Evolutionary conservation across 1,140 invertebrate genomes (phyloP), one percentile per base, ranked within the genome.

Genomic region (Danaus melanippus): DNA sequence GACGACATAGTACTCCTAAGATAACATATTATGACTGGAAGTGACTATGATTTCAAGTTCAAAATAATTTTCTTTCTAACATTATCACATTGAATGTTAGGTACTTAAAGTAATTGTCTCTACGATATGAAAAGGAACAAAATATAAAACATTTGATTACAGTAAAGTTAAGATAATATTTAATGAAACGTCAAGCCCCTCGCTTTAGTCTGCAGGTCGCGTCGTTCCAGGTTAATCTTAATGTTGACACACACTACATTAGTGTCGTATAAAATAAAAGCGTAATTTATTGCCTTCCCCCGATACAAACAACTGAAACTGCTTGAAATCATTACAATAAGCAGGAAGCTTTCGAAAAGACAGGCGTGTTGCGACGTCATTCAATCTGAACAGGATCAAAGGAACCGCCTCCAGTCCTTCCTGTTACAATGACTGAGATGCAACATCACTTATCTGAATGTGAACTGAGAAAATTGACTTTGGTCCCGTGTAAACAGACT

Each of bases 201-300:
- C 66, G 66, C 64, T 60, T 65, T 55, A 56, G 47, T 48, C 21
- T 32, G 21, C 41, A 12, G 10, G 8, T 9, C 48, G 48, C 32
- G 8, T 50, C 21, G 21, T 32, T 32, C 21, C 21, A 32, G 21
- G 6, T 32, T 8, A 32, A 0, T 7, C 21, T 8, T 32, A 53
- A 55, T 46, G 50, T 48, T 53, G 51, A 65, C 52, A 48, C 60
- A 49, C 60, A 56, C 44, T 60, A 58, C 62, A 61, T 53, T 56
- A 61, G 53, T 76, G 75, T 79, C 21, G 74, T 78, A 83, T 67
- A 77, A 71, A 68, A 71, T 76, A 79, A 80, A 89, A 89, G 88
- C 88, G 87, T 89, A 88, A 76, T 84, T 86, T 86, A 84, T 87
- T 88, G 88, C 88, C 86, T 89, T 89, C 87, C 88, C 88, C 88